Evolutionary conservation across 1,140 invertebrate genomes (phyloP), one percentile per base, ranked within the genome.

Genomic region (Drosophila trapezifrons): DNA sequence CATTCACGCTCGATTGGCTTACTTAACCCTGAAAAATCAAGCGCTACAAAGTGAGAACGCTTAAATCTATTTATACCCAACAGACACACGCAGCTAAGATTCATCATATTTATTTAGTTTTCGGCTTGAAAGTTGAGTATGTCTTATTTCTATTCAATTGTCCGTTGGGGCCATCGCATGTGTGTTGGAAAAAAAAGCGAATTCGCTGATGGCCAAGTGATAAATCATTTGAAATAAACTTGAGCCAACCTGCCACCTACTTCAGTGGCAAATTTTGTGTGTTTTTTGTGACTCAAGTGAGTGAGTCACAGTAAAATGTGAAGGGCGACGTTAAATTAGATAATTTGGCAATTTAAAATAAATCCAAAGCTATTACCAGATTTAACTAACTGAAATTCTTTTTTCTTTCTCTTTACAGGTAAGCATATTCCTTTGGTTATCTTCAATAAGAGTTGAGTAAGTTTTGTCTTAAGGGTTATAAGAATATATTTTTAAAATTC

Each of bases 11-110:
- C 49, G 58, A 80, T 80, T 76, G 58, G 78, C 64, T 76, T 51
- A 60, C 63, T 80, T 80, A 80, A 71, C 78, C 78, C 78, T 80
- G 78, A 80, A 80, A 60, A 76, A 55, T 63, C 46, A 47, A 66
- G 37, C 43, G 27, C 47, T 32, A 49, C 54, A 59, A 38, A 62
- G 56, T 49, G 63, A 29, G 32, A 46, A 49, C 45, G 56, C 43
- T 58, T 32, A 60, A 80, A 45, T 72, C 60, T 80, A 81, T 76
- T 80, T 81, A 66, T 76, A 76, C 17, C 46, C 35, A 72, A 40
- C 55, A 58, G 43, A 27, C 45, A 49, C 40, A 56, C 38, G n/a
- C 29, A 54, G 18, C n/a, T 18, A 60, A 49, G 46, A 73, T 63
- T 45, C 49, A 73, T 67, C 38, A 67, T 55, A 63, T 71, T 79